Evolutionary conservation across 2,797 vertebrate species (phyloP), one percentile per base, ranked within the genome.

Genomic region (Mormyrus proboscirostris): DNA sequence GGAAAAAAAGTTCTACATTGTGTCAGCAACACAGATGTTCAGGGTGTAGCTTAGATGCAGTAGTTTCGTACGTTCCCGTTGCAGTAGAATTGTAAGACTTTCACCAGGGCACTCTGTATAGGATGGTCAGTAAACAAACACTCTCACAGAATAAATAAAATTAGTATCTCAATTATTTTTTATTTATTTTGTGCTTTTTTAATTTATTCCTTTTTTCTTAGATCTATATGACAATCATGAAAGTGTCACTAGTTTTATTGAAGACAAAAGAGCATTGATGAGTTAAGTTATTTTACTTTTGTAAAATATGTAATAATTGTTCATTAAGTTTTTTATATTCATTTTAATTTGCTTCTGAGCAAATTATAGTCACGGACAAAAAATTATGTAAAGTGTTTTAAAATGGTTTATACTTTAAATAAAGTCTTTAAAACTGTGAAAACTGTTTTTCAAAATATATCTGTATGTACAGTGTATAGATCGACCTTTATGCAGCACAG

Each of bases 351-450:
- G 97, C 97, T 98, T 97, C 96, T 97, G 95, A 97, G 97, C 97
- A 97, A 98, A 98, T 97, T 98, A 96, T 98, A 99, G 98, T 98
- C 97, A 98, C 97, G 97, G 96, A 97, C 95, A 98, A 95, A 96
- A 96, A 98, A 98, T 99, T 99, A 99, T 99, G 98, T 98, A 98
- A 98, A 98, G 98, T 98, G 98, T 98, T 99, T 99, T 93, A 94
- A 97, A 98, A 98, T 97, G 97, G 98, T 99, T 99, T 99, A 99
- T 99, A 99, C 98, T 98, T 99, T 98, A 96, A 97, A 99, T 99
- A 99, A 99, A 99, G 98, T 99, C 97, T 98, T 98, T 99, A 99
- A 99, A 99, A 99, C 97, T 98, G 98, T 99, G 98, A 97, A 98
- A 96, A 95, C 96, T 97, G 97, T 97, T 96, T 98, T 96, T 96